These are phyloP conservation scores for Pipistrellus nathusii DNA, from an alignment of 2,797 vertebrate genomes.

Conservation along the genomic window DNA sequence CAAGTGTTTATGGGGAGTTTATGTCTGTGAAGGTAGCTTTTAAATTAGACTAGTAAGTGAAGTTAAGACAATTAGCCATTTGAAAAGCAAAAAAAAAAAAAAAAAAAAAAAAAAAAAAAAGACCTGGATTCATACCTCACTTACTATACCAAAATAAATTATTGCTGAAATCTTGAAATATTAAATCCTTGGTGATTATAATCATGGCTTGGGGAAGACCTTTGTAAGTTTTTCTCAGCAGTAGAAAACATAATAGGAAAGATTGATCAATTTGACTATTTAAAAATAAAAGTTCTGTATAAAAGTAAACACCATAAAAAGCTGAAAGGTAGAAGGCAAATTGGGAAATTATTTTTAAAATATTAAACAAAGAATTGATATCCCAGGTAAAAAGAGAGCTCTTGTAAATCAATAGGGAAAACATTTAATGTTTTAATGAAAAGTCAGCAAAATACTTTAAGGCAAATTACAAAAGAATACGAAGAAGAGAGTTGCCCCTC, in stretches of 20 bases:
- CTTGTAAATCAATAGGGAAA: slow-evolving; percentile 72
- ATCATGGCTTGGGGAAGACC: not conserved
- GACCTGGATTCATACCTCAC: not conserved
- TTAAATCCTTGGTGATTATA: not conserved
- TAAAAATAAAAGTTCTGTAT: slow-evolving; percentile 57
- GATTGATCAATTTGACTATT: slow-evolving; percentile 27
- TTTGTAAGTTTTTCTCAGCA: slow-evolving; percentile 32
- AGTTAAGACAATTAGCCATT: slow-evolving; percentile 29
- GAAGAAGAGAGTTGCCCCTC: not conserved
- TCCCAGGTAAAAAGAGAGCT: slow-evolving; percentile 67
- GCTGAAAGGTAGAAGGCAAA: slow-evolving; percentile 64
- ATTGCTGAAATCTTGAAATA: slow-evolving; percentile 23
- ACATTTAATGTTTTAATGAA: slow-evolving; percentile 74
- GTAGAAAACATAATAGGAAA: slow-evolving; percentile 45
- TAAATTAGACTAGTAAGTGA: not conserved
- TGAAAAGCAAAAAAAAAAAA: not conserved
- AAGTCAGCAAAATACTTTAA: slow-evolving; percentile 62
- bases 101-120: not conserved
- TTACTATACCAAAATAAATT: slow-evolving; percentile 38
- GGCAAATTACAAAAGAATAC: slow-evolving; percentile 51
- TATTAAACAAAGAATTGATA: slow-evolving; percentile 74
- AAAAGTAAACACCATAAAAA: slow-evolving; percentile 69
- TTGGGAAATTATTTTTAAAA: slow-evolving; percentile 68
- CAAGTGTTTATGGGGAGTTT: not conserved
- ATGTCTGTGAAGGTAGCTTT: not conserved